These are phyloP conservation scores for Conomelus anceps DNA, from an alignment of 2,888 invertebrate genomes.

Conservation along the genomic window DNA sequence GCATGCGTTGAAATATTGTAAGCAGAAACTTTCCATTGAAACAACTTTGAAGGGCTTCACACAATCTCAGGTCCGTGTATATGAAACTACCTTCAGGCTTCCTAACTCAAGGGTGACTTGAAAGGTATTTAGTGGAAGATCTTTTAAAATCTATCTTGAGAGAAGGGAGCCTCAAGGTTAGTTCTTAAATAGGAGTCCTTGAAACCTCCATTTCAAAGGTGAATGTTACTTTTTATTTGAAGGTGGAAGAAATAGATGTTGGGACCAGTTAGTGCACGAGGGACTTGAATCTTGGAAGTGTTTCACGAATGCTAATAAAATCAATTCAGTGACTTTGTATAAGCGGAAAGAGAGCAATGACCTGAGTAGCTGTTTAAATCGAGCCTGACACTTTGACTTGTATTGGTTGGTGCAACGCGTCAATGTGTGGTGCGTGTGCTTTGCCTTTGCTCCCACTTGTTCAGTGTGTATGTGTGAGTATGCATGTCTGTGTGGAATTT, in stretches of 20 bases:
- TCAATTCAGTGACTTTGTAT: not conserved
- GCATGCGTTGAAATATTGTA: too few species aligned
- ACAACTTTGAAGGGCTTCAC: too few species aligned
- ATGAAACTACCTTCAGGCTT: too few species aligned
- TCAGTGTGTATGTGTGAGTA: too few species aligned
- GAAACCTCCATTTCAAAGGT: too few species aligned
- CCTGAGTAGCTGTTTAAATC: not conserved
- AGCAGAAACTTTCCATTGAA: too few species aligned
- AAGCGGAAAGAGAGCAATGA: not conserved
- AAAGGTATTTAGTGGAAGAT: too few species aligned
- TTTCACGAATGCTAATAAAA: not conserved
- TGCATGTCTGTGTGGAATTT: not conserved
- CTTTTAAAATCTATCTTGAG: too few species aligned
- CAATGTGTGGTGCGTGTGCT: not conserved
- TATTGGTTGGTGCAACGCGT: not conserved
- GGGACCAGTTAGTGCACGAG: not conserved
- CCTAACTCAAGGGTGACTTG: too few species aligned
- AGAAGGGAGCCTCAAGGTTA: too few species aligned
- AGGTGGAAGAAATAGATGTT: not conserved
- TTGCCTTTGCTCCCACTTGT: not conserved
- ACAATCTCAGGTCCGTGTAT: too few species aligned
- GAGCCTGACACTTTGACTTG: not conserved
- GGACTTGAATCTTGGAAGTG: not conserved
- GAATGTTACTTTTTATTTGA: not conserved
- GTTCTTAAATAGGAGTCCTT: too few species aligned